Evolutionary conservation across 2,113 vertebrate genomes (phyloP).

Genomic region (Semnornis frantzii): DNA sequence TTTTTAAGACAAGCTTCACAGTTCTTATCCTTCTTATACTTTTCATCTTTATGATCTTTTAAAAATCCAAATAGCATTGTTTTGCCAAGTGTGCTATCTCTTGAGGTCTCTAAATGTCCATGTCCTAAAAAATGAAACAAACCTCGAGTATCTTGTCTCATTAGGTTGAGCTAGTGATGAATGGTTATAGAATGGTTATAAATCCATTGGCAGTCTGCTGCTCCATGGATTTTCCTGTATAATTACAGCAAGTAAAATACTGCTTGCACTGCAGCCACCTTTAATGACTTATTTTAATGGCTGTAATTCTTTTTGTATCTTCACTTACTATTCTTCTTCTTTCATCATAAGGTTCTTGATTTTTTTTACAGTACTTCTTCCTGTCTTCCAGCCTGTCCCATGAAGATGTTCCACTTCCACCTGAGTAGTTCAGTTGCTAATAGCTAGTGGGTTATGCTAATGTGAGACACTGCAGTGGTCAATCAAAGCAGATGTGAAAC

Average conservation of each 20-base stretch:
- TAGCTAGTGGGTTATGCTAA: neutral
- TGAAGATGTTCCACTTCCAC: neutral
- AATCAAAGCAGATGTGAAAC: neutral
- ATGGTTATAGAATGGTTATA: neutral
- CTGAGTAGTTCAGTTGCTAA: neutral
- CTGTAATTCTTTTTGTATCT: neutral
- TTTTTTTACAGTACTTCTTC: neutral
- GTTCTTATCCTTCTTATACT: neutral
- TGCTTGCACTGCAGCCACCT: neutral
- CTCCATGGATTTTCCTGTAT: neutral
- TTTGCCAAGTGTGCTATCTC: neutral
- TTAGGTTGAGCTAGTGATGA: neutral
- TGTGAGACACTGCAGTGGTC: neutral
- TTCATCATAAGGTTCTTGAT: neutral
- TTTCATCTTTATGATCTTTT: neutral
- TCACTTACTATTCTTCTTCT: neutral
- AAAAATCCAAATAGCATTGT: neutral
- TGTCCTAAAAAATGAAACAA: neutral
- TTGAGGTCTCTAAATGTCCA: neutral
- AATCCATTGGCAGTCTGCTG: neutral
- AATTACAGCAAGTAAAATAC: neutral
- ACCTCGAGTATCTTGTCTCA: neutral
- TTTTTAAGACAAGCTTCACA: neutral
- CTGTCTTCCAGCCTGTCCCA: neutral
- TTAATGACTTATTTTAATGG: neutral